Evolutionary conservation across 1,140 invertebrate species (phyloP).

Genomic region (Odontomachus brunneus): DNA sequence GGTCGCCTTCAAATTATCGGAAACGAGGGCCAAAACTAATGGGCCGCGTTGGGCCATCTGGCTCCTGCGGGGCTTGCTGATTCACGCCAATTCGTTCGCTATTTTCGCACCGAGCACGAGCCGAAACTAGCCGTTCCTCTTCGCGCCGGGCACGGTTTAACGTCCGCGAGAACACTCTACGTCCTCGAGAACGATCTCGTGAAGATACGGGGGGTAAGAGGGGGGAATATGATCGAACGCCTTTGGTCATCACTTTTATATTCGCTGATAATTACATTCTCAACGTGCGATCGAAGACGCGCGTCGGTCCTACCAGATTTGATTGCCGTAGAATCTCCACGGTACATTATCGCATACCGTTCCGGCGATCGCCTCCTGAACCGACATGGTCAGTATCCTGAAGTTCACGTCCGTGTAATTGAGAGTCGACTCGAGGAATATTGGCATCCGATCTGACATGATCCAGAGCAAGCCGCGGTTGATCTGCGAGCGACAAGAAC

Average conservation of each 20-base stretch:
- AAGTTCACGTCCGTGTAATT: slow-evolving; percentile 93
- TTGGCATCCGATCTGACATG: slow-evolving; percentile 92
- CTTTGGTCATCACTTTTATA: not conserved
- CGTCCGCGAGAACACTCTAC: not conserved
- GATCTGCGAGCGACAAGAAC: slow-evolving; percentile 66
- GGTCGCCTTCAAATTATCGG: slow-evolving; percentile 82
- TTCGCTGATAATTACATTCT: slow-evolving; percentile 15
- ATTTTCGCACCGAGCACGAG: slow-evolving; percentile 77
- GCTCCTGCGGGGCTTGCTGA: slow-evolving; percentile 76
- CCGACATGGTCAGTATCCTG: slow-evolving; percentile 89
- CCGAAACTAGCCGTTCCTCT: slow-evolving; percentile 1
- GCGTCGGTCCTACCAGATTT: slow-evolving; percentile 73
- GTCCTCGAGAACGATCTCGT: not conserved
- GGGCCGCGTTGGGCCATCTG: slow-evolving; percentile 79
- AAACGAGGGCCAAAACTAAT: slow-evolving; percentile 83
- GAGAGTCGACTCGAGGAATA: slow-evolving; percentile 89
- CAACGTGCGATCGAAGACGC: no score
- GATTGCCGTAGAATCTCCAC: slow-evolving; percentile 75
- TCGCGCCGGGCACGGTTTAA: not conserved
- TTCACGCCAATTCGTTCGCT: slow-evolving; percentile 77
- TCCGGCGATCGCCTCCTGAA: slow-evolving; percentile 88
- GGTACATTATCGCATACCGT: slow-evolving; percentile 89
- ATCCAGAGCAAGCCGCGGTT: slow-evolving; percentile 87
- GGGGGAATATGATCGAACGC: not conserved
- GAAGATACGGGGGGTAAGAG: not conserved